These are phyloP conservation scores for Syritta pipiens DNA, from an alignment of 2,888 invertebrate species.

Conservation along the genomic window DNA sequence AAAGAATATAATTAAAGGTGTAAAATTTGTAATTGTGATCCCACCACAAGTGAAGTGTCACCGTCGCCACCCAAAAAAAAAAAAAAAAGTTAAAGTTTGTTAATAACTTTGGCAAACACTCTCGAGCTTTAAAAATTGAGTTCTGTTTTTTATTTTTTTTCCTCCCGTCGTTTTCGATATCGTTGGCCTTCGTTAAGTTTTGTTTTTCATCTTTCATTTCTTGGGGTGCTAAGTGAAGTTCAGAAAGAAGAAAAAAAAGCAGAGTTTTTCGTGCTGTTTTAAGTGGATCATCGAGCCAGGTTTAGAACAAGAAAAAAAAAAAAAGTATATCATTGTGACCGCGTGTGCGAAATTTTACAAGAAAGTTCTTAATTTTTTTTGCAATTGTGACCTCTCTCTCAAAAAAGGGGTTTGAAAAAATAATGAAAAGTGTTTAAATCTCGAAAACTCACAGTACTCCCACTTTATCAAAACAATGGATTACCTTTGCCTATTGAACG, in stretches of 20 bases:
- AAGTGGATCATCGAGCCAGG: neutral
- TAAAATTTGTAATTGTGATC: neutral
- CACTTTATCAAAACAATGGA: slow-evolving; percentile 72
- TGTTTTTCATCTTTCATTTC: neutral
- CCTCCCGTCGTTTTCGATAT: neutral
- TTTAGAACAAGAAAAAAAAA: neutral
- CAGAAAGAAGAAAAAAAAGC: slow-evolving; percentile 11
- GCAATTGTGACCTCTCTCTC: neutral
- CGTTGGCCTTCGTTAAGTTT: slow-evolving; percentile 39
- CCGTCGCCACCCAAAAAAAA: too few species aligned
- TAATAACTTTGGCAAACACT: slow-evolving; percentile 44
- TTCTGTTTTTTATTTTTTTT: neutral
- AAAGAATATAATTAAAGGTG: neutral
- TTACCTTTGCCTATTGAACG: slow-evolving; percentile 76
- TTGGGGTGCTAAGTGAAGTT: slow-evolving; percentile 23
- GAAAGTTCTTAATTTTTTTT: too few species aligned
- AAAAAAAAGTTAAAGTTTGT: too few species aligned
- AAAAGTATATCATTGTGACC: too few species aligned
- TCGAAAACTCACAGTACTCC: neutral
- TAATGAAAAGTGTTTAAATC: slow-evolving; percentile 2
- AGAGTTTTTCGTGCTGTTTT: neutral
- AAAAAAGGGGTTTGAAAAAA: neutral
- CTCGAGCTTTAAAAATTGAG: slow-evolving; percentile 29
- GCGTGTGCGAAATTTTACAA: too few species aligned
- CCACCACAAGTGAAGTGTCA: too few species aligned